These are phyloP conservation scores for Tethea ocularis DNA, from an alignment of 2,888 invertebrate species.

Conservation along the genomic window DNA sequence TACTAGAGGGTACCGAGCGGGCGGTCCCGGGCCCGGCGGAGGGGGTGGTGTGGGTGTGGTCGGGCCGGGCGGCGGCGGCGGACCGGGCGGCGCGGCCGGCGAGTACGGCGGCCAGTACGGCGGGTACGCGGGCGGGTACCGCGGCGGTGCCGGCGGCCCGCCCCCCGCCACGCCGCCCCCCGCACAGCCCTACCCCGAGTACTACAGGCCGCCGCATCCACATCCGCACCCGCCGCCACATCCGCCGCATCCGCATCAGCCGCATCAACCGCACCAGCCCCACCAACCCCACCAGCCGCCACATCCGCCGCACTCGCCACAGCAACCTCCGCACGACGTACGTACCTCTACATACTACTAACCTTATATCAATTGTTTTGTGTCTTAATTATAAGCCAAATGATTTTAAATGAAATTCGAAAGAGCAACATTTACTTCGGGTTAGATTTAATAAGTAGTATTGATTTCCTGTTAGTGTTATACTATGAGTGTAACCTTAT, in stretches of 20 bases:
- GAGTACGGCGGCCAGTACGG: slow-evolving; percentile 62
- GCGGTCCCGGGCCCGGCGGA: slow-evolving; percentile 49
- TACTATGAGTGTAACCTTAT: too few species aligned
- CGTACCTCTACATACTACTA: slow-evolving; percentile 13
- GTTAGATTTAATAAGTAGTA: too few species aligned
- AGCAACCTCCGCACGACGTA: slow-evolving; percentile 63
- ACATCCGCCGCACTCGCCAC: slow-evolving; percentile 43
- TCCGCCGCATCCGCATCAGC: slow-evolving; percentile 43
- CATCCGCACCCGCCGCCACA: slow-evolving; percentile 35
- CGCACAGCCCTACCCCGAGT: slow-evolving; percentile 69
- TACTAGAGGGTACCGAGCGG: slow-evolving; percentile 61
- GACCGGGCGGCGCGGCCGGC: slow-evolving; percentile 32
- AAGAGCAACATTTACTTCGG: too few species aligned
- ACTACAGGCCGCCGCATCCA: slow-evolving; percentile 59
- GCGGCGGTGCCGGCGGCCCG: slow-evolving; percentile 63
- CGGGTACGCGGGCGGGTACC: slow-evolving; percentile 75
- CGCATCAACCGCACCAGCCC: slow-evolving; percentile 39
- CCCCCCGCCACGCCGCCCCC: slow-evolving; percentile 61
- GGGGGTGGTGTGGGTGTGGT: slow-evolving; percentile 61
- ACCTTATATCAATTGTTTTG: not conserved
- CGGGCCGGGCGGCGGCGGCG: not conserved
- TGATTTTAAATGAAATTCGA: too few species aligned
- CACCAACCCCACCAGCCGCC: slow-evolving; percentile 46
- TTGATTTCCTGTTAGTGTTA: too few species aligned
- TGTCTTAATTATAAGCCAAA: not conserved